Evolutionary conservation across 2,888 invertebrate genomes (phyloP).

Genomic region (Neoscelio sp.): DNA sequence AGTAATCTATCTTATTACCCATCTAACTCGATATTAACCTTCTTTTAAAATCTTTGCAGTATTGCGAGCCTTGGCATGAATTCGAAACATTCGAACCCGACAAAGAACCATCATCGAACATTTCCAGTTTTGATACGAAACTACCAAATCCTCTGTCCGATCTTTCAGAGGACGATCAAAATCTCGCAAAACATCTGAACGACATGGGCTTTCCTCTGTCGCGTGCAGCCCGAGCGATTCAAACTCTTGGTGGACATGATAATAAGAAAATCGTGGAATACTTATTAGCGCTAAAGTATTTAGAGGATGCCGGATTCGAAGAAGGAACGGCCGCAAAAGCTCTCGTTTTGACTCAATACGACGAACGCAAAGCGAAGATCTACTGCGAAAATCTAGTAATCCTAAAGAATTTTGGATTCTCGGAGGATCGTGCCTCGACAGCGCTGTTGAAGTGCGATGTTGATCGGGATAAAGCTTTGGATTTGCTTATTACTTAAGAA

Average conservation of each 20-base stretch:
- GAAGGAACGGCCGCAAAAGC: constrained; percentile 83
- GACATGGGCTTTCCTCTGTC: constrained; percentile 95
- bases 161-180: constrained; percentile 83
- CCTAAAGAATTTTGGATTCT: constrained; percentile 92
- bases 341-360: constrained; percentile 82
- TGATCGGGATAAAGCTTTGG: constrained; percentile 93
- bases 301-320: constrained; percentile 83
- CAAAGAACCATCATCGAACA: constrained; percentile 14
- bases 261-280: constrained; percentile 96
- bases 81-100: constrained; percentile 76
- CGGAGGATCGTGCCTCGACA: constrained; percentile 89
- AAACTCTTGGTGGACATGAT: constrained; percentile 90
- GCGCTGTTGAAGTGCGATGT: constrained; percentile 91
- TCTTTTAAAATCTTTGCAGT: constrained; percentile 72
- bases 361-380: constrained; percentile 82
- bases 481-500: constrained; percentile 90
- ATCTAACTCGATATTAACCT: background rate
- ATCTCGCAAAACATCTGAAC: constrained; percentile 89
- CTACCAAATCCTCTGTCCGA: constrained; percentile 71
- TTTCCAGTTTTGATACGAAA: constrained; percentile 53
- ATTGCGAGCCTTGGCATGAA: constrained; percentile 81
- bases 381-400: constrained; percentile 86
- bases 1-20: too few species aligned
- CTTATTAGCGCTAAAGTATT: constrained; percentile 86
- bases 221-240: constrained; percentile 90